Evolutionary conservation across 2,888 invertebrate genomes (phyloP), one percentile per base, ranked within the genome.

Genomic region (Drosophila nr. perissopoda): DNA sequence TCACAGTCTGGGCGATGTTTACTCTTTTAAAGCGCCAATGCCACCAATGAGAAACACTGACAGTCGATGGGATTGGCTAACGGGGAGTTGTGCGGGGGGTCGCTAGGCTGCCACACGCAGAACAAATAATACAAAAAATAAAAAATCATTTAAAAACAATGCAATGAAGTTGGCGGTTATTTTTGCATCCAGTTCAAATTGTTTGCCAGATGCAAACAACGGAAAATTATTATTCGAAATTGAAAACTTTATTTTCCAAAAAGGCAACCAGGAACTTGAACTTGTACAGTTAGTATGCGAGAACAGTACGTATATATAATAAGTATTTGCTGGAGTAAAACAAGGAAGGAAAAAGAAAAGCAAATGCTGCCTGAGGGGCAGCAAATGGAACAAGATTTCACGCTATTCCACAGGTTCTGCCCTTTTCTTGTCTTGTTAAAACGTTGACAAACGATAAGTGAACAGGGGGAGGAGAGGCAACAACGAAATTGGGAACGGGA

Each of bases 401-500:
- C 58, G 74, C 72, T 66, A 31, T 66, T 62, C 52, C 68, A 59
- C 73, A 64, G 73, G 83, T 62, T 77, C 87, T 75, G 83, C 90
- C 86, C 88, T 78, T 87, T 90, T 78, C 87, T 81, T 88, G 86
- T 86, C 86, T 71, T 87, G 88, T 83, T 79, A 83, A 75, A 88
- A 64, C 76, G 71, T 71, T 90, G 88, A 87, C 86, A 86, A 89
- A 85, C 86, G 80, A 85, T 76, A 80, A 80, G 75, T 72, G 82
- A 72, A 75, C 51, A 7, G 52, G 53, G 18, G 25, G 18, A 8
- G 18, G 18, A 34, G 59, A 18, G 16, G 7, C 6, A 21, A 57
- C 63, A 52, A 48, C 36, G 71, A 69, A 53, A 51, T 69, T 56
- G 51, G 54, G 33, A 74, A 56, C 64, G 69, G 59, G 29, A 53